phyloP scores from a whole-genome alignment of 2,888 invertebrate species.

The Reticulitermes lucifugus region DNA sequence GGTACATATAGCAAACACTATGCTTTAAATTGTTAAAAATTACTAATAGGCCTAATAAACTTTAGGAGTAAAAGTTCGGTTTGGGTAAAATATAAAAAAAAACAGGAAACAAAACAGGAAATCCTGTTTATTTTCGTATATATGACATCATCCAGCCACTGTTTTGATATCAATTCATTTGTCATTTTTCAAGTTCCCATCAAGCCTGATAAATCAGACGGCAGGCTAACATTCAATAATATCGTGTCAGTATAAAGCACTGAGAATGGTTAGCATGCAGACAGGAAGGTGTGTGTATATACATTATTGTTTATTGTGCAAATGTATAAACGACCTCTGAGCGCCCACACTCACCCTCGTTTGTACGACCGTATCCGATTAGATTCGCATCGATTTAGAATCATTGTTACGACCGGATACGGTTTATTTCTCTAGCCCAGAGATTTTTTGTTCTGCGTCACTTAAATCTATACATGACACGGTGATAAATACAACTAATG shows the following conservation, averaged over 20 bases:
- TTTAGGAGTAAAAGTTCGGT: background rate
- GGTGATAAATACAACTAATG: background rate
- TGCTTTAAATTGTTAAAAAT: no score
- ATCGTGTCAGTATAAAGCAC: background rate
- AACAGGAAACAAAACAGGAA: background rate
- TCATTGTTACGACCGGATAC: background rate
- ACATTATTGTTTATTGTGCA: background rate
- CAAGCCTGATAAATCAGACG: constrained; percentile 8
- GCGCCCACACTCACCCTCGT: background rate
- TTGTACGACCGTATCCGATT: background rate
- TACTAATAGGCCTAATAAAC: background rate
- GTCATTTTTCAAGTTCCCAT: background rate
- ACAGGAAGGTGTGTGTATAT: background rate
- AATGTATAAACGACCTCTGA: background rate
- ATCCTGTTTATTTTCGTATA: background rate
- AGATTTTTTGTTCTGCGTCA: background rate
- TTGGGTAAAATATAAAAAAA: background rate
- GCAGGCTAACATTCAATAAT: background rate
- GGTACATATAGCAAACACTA: no score
- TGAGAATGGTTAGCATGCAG: background rate
- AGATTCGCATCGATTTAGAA: background rate
- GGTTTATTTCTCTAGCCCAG: background rate
- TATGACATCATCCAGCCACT: background rate
- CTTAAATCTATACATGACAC: background rate
- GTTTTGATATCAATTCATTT: background rate